A percentile compares a stretch with the other conserved stretches of the same genome.
These are phyloP conservation scores for Ochlodes sylvanus DNA, from an alignment of 2,888 invertebrate species.

Conservation along the genomic window DNA sequence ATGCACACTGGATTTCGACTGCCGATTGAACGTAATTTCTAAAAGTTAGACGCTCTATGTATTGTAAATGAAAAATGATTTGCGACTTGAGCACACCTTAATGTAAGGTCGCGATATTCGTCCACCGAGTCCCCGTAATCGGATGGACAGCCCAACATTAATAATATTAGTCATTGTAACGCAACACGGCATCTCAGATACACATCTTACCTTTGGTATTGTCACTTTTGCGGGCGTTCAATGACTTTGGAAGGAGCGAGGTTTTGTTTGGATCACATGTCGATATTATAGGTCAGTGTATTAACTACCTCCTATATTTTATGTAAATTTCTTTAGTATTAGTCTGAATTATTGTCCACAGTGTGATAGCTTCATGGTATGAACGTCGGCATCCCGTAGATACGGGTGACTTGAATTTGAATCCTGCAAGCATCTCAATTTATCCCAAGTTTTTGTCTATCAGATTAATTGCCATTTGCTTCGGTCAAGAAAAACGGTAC, in stretches of 20 bases:
- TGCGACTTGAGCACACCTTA: slow-evolving; percentile 75
- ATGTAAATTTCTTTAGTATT: too few species aligned
- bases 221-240: slow-evolving; percentile 35
- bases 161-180: slow-evolving; percentile 79
- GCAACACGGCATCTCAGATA: slow-evolving; percentile 59
- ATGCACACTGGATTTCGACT: too few species aligned
- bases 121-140: slow-evolving; percentile 59
- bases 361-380: too few species aligned
- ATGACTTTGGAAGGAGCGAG: slow-evolving; percentile 21
- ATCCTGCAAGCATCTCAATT: too few species aligned
- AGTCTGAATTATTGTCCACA: too few species aligned
- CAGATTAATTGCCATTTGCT: too few species aligned
- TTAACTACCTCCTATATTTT: background rate
- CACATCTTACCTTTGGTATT: slow-evolving; percentile 51
- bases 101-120: slow-evolving; percentile 63
- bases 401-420: too few species aligned
- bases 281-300: slow-evolving; percentile 14
- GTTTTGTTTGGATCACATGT: slow-evolving; percentile 12
- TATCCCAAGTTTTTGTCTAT: too few species aligned
- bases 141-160: slow-evolving; percentile 75
- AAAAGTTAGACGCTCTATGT: slow-evolving; percentile 17
- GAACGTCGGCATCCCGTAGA: too few species aligned
- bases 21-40: slow-evolving; percentile 39
- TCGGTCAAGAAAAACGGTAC: too few species aligned
- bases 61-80: slow-evolving; percentile 66